Evolutionary conservation across 1,140 invertebrate species (phyloP).

Genomic region (Solen grandis): DNA sequence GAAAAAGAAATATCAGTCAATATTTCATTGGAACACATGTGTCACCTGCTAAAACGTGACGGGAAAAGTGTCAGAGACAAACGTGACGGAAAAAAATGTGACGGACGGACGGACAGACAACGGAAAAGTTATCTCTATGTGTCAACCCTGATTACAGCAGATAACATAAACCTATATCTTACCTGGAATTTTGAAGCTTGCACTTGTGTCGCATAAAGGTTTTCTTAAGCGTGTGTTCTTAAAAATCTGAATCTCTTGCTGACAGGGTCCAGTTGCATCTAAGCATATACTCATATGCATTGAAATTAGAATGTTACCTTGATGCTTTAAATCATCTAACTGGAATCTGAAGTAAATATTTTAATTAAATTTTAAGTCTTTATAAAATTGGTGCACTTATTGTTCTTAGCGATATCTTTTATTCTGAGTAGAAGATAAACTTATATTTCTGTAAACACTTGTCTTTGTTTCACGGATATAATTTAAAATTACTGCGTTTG

Average conservation of each 20-base stretch:
- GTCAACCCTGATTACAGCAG: too few species aligned
- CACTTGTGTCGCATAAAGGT: slow-evolving; percentile 17
- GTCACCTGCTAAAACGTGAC: too few species aligned
- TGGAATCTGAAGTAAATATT: slow-evolving; percentile 23
- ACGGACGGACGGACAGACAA: too few species aligned
- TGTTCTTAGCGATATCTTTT: too few species aligned
- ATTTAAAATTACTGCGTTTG: neutral
- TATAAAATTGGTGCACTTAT: too few species aligned
- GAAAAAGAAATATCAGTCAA: too few species aligned
- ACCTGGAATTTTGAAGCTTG: slow-evolving; percentile 26
- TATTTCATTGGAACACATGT: too few species aligned
- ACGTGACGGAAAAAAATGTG: too few species aligned
- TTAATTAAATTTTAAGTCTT: neutral
- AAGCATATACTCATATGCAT: slow-evolving; percentile 47
- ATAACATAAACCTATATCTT: too few species aligned
- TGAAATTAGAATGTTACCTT: slow-evolving; percentile 36
- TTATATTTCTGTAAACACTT: slow-evolving; percentile 10
- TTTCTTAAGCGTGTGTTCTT: slow-evolving; percentile 34
- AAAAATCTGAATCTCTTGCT: slow-evolving; percentile 5
- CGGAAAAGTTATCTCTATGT: too few species aligned
- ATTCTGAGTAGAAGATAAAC: too few species aligned
- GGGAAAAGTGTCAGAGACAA: too few species aligned
- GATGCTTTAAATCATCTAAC: slow-evolving; percentile 33
- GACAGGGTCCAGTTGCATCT: slow-evolving; percentile 19
- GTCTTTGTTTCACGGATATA: neutral